Evolutionary conservation across 2,797 vertebrate species (phyloP), one percentile per base, ranked within the genome.

Genomic region (Hippoglossus hippoglossus): DNA sequence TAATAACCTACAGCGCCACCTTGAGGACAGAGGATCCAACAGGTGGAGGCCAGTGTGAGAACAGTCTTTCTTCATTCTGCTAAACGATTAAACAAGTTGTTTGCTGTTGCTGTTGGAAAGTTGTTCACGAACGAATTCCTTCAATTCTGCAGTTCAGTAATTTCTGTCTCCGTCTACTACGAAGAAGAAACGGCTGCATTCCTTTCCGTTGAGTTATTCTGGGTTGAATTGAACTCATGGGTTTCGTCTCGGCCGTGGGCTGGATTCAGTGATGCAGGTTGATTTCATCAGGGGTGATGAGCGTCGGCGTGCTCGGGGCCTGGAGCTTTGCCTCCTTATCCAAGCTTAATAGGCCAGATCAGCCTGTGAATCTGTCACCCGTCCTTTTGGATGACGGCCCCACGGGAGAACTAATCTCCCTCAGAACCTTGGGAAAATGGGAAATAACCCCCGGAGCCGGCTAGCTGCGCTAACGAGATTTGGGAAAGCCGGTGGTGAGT

Each of bases 321-420:
- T 81, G 89, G 88, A 89, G 91, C 81, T 87, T 85, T 81, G 79
- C 64, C 79, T 86, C 85, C 89, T 94, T 86, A 94, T 95, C 93
- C 84, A 75, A 80, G 93, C 87, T 92, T 94, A 95, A 95, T 94
- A 72, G 90, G 90, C 81, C 81, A 81, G 88, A 94, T 93, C 92
- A 82, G 91, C 90, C 92, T 95, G 93, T 95, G 93, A 95, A 94
- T 94, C 94, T 95, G 94, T 94, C 93, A 94, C 89, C 81, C 44
- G 80, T 86, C 81, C 83, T 85, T 79, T 82, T 77, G 86, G 87
- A 88, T 88, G 92, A 93, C 49, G 83, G 89, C 84, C 79, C 85
- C 70, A 52, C 75, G 50, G 61, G 70, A 82, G 59, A 69, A 71
- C 88, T 93, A 93, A 93, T 93, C 92, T 90, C 88, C 73, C 81